These are phyloP conservation scores for Eupithecia tripunctaria DNA, from an alignment of 2,888 invertebrate species.

Conservation along the genomic window DNA sequence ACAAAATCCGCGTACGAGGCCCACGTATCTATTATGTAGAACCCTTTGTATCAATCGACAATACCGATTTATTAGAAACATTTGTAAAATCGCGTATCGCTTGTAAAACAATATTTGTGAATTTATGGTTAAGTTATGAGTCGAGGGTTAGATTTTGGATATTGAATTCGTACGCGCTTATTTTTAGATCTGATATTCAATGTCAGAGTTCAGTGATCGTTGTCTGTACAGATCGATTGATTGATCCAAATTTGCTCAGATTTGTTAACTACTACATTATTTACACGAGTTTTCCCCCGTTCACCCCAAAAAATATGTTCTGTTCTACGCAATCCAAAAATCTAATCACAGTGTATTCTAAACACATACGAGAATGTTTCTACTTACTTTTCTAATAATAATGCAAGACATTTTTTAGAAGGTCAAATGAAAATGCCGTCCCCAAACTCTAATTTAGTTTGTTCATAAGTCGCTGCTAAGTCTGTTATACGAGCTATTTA, in stretches of 20 bases:
- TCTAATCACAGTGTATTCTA: too few relatives aligned
- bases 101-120: conserved; percentile 22
- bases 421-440: not conserved
- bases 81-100: conserved; percentile 22
- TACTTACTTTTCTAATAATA: not conserved
- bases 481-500: not conserved
- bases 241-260: too few relatives aligned
- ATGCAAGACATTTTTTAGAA: not conserved
- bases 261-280: too few relatives aligned
- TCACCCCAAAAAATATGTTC: too few relatives aligned
- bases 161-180: conserved; percentile 5
- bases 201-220: conserved; percentile 12
- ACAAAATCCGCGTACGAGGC: not conserved
- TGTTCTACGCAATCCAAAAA: too few relatives aligned
- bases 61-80: conserved; percentile 28
- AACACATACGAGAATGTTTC: not conserved
- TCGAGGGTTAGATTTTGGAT: conserved; percentile 2
- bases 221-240: not conserved
- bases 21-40: not conserved
- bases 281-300: too few relatives aligned
- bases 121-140: conserved; percentile 24
- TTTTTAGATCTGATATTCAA: conserved; percentile 20
- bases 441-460: not conserved
- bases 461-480: not conserved
- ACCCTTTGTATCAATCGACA: conserved; percentile 17